Evolutionary conservation across 1,140 invertebrate species (phyloP).

Genomic region (Cecropterus lyciades): DNA sequence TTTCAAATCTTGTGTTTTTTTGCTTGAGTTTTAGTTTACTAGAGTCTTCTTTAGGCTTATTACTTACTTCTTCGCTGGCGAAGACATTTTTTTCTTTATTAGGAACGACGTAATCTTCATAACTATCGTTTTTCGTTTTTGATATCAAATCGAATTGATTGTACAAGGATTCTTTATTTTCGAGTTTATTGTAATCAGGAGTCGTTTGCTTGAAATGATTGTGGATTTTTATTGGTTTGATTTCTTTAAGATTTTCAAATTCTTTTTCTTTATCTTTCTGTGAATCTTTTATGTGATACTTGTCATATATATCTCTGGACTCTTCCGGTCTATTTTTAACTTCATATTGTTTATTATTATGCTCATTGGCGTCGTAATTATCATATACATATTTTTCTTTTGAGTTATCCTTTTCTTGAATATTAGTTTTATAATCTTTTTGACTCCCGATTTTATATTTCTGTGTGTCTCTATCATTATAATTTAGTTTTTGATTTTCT

Average conservation of each 20-base stretch:
- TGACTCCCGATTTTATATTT: too few species aligned
- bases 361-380: background rate
- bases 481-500: too few species aligned
- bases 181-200: too few species aligned
- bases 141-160: conserved; percentile 30
- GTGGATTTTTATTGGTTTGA: too few species aligned
- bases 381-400: background rate
- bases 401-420: too few species aligned
- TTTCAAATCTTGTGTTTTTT: conserved; percentile 22
- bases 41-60: conserved; percentile 2
- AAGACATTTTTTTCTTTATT: conserved; percentile 49
- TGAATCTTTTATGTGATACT: too few species aligned
- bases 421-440: too few species aligned
- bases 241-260: too few species aligned
- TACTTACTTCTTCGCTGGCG: conserved; percentile 38
- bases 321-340: too few species aligned
- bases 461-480: too few species aligned
- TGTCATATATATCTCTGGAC: too few species aligned
- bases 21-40: conserved; percentile 3
- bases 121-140: conserved; percentile 56
- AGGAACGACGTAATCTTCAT: conserved; percentile 61
- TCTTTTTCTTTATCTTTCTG: too few species aligned
- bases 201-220: background rate
- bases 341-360: background rate
- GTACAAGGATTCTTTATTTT: conserved; percentile 2